Conservation (phyloP, 2,888 invertebrate species). For the Laspeyria flexula region DNA sequence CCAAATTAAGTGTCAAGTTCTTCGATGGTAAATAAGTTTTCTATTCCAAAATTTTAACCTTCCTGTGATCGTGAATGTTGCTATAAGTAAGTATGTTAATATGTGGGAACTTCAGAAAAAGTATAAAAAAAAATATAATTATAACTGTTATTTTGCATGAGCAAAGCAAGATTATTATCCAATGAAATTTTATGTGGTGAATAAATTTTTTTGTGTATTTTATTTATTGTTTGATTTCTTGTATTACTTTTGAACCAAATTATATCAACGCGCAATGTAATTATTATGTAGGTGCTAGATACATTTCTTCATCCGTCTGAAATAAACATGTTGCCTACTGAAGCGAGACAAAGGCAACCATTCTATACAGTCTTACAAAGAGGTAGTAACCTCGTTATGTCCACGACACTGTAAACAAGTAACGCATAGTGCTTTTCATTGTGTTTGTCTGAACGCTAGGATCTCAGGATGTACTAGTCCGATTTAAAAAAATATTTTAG, state of each 20-base stretch:
- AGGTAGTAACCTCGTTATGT: too few species aligned
- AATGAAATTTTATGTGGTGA: conserved; percentile 81
- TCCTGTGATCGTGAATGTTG: conserved; percentile 83
- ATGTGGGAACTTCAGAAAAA: conserved; percentile 77
- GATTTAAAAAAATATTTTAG: too few species aligned
- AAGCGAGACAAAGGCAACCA: too few species aligned
- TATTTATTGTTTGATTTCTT: conserved; percentile 41
- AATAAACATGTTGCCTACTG: too few species aligned
- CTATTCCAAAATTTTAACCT: conserved; percentile 82
- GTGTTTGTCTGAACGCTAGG: too few species aligned
- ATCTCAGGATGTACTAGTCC: too few species aligned
- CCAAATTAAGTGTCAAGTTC: conserved; percentile 70
- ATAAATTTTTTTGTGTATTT: conserved; percentile 84
- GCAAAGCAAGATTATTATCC: conserved; percentile 53
- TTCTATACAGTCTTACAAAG: too few species aligned
- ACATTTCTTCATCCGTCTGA: too few species aligned
- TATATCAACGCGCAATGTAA: too few species aligned
- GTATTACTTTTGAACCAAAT: not conserved
- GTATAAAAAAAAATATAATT: conserved; percentile 69
- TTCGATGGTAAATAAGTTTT: conserved; percentile 75
- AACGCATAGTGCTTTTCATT: too few species aligned
- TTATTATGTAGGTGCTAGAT: too few species aligned
- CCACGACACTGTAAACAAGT: too few species aligned
- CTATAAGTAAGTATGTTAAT: conserved; percentile 74
- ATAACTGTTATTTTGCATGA: conserved; percentile 82